These are phyloP conservation scores for Phthorimaea operculella DNA, from an alignment of 1,140 invertebrate genomes.

Conservation along the genomic window DNA sequence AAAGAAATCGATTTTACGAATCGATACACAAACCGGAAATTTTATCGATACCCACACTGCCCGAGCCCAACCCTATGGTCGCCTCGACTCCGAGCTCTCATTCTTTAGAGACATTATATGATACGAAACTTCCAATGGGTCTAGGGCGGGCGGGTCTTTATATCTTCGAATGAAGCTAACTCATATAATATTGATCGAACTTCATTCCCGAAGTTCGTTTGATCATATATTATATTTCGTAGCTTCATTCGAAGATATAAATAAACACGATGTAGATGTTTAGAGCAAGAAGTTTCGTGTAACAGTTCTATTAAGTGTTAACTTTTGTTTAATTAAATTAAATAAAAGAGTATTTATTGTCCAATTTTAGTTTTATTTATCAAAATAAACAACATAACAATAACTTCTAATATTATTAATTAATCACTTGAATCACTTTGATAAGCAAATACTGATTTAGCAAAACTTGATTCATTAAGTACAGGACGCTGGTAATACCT, in stretches of 20 bases:
- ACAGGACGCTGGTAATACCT: constrained; percentile 20
- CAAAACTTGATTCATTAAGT: constrained; percentile 1
- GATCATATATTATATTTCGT: constrained; percentile 4
- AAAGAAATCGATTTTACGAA: too few relatives aligned
- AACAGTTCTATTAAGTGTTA: not conserved
- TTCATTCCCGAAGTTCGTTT: constrained; percentile 3
- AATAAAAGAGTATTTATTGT: not conserved
- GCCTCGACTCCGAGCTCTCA: too few relatives aligned
- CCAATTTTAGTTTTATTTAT: not conserved
- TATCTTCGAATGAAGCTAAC: constrained; percentile 1
- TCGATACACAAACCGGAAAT: too few relatives aligned
- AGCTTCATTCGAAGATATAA: constrained; percentile 3
- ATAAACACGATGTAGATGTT: constrained; percentile 1
- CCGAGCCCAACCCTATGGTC: too few relatives aligned
- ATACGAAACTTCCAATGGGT: too few relatives aligned
- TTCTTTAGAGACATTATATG: too few relatives aligned
- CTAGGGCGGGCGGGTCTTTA: too few relatives aligned
- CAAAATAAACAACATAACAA: not conserved
- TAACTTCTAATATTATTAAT: not conserved
- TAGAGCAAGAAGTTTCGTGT: not conserved
- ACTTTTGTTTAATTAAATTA: not conserved
- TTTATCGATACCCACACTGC: too few relatives aligned
- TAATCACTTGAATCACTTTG: not conserved
- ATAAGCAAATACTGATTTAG: not conserved
- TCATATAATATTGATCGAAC: constrained; percentile 6